These are phyloP conservation scores for Stenurella melanura DNA, from an alignment of 2,888 invertebrate genomes.

Conservation along the genomic window DNA sequence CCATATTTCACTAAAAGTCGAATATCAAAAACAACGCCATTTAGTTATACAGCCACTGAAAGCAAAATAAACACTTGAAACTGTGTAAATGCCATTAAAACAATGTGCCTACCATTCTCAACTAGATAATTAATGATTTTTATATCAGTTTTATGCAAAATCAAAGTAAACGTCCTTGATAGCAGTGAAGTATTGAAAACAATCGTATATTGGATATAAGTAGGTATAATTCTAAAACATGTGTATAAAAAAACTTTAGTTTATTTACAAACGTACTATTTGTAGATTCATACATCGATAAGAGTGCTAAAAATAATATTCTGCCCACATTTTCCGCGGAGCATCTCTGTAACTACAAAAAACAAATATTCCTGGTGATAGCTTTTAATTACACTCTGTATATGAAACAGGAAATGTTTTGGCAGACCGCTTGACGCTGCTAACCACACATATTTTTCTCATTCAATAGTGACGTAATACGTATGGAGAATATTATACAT, in stretches of 20 bases:
- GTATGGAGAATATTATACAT: conserved; percentile 32
- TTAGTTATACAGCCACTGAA: background rate
- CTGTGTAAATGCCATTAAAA: background rate
- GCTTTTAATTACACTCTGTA: background rate
- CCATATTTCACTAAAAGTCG: background rate
- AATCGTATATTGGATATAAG: background rate
- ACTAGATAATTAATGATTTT: conserved; percentile 2
- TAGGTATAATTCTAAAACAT: background rate
- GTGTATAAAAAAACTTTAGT: background rate
- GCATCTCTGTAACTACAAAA: background rate
- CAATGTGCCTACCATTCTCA: background rate
- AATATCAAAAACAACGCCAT: background rate
- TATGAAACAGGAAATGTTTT: conserved; percentile 16
- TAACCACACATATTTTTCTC: conserved; percentile 25
- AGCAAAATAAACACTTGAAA: background rate
- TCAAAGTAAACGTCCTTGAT: background rate
- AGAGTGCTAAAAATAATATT: background rate
- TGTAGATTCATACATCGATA: background rate
- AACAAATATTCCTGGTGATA: background rate
- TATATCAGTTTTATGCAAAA: conserved; percentile 1
- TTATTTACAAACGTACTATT: background rate
- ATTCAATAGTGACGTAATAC: conserved; percentile 18
- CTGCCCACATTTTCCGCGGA: background rate
- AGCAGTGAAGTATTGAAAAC: background rate
- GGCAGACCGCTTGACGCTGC: conserved; percentile 30